A percentile compares a stretch with the other conserved stretches of the same genome.
These are phyloP conservation scores for Cataglyphis hispanica DNA, from an alignment of 1,140 invertebrate genomes.

Conservation along the genomic window DNA sequence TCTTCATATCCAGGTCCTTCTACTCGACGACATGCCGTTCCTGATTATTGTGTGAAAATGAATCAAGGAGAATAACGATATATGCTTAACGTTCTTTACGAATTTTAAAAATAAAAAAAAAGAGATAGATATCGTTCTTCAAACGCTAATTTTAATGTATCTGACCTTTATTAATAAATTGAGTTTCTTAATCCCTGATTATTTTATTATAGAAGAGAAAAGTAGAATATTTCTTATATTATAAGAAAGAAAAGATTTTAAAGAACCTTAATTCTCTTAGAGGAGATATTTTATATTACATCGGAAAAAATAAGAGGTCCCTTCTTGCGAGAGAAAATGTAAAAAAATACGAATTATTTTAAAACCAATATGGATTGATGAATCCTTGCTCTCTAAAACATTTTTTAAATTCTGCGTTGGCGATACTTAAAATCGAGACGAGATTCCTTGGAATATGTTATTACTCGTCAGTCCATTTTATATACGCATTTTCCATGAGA, in stretches of 20 bases:
- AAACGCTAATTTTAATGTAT: not conserved
- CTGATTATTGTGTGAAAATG: not conserved
- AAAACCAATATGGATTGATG: not conserved
- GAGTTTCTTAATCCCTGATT: not conserved
- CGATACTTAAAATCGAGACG: not conserved
- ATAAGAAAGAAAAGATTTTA: not conserved
- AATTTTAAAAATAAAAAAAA: not conserved
- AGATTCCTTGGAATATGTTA: not conserved
- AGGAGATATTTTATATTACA: not conserved
- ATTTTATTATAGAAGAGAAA: not conserved
- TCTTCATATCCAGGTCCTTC: slow-evolving; percentile 21
- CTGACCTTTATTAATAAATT: not conserved
- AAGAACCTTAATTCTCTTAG: not conserved
- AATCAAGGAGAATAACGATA: not conserved
- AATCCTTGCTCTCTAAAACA: not conserved
- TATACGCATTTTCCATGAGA: not conserved
- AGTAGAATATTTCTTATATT: not conserved
- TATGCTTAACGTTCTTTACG: slow-evolving; percentile 3
- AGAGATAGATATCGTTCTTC: not conserved
- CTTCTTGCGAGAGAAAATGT: no score
- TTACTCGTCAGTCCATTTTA: not conserved
- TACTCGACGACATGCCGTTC: slow-evolving; percentile 1
- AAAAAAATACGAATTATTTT: not conserved
- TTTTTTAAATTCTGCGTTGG: not conserved
- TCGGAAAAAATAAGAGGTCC: no score